Conservation (phyloP, 2,797 vertebrate genomes). For the Eleutherodactylus coqui region DNA sequence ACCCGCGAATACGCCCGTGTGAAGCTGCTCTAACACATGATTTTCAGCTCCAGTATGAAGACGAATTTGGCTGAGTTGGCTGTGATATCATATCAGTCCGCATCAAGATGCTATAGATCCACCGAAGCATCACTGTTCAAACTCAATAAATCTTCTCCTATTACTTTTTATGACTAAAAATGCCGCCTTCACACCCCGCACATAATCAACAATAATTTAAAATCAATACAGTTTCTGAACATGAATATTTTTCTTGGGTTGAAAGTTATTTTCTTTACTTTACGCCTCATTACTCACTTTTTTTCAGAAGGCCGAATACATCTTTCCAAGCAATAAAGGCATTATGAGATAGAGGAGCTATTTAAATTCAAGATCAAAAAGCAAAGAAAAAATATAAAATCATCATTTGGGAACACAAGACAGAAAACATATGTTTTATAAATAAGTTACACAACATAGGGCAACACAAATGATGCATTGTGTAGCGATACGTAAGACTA, state of each 20-base stretch:
- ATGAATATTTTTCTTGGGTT: constrained; percentile 63
- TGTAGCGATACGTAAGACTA: background rate
- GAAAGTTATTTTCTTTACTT: constrained; percentile 63
- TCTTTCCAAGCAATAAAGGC: constrained; percentile 22
- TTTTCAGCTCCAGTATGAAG: background rate
- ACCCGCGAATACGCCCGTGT: no score
- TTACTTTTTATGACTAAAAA: constrained; percentile 53
- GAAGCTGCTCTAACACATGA: background rate
- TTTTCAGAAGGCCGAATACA: background rate
- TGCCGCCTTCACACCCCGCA: constrained; percentile 43
- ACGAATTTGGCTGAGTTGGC: background rate
- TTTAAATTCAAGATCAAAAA: constrained; percentile 38
- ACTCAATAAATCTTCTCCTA: constrained; percentile 56
- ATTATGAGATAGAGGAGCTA: background rate
- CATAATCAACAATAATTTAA: constrained; percentile 69
- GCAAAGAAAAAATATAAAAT: background rate
- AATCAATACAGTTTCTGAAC: constrained; percentile 66
- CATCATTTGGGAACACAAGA: background rate
- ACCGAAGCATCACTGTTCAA: constrained; percentile 38
- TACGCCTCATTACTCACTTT: constrained; percentile 65
- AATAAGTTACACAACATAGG: background rate
- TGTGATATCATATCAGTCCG: background rate
- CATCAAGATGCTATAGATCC: constrained; percentile 17
- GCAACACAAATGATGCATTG: background rate
- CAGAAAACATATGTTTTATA: background rate